Percentiles rank a stretch among this genome's conserved stretches.
Evolutionary conservation across 2,888 invertebrate genomes (phyloP).

Genomic region (Hypomecis punctinalis): DNA sequence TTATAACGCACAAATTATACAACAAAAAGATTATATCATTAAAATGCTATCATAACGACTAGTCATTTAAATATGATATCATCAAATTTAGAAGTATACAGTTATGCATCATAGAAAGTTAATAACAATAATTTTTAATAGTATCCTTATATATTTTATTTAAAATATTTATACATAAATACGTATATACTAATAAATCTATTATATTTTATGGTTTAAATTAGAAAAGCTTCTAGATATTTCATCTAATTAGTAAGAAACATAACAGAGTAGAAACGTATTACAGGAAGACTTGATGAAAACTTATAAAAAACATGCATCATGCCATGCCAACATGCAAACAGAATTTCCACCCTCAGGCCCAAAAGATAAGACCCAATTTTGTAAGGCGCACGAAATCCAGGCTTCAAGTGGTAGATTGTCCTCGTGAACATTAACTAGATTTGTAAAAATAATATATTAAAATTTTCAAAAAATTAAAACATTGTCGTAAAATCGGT

Average conservation of each 20-base stretch:
- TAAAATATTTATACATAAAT: conserved; percentile 3
- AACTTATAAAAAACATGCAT: conserved; percentile 7
- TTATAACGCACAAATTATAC: conserved; percentile 10
- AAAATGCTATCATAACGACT: background rate
- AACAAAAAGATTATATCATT: background rate
- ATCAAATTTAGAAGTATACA: background rate
- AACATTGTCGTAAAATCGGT: too few relatives aligned
- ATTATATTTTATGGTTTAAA: too few relatives aligned
- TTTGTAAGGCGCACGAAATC: conserved; percentile 35
- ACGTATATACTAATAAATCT: background rate
- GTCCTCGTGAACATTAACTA: conserved; percentile 28
- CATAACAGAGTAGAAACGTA: background rate
- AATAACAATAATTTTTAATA: background rate
- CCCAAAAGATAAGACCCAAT: conserved; percentile 15
- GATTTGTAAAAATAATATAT: too few relatives aligned
- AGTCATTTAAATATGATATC: background rate
- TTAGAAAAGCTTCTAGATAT: too few relatives aligned
- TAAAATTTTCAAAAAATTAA: too few relatives aligned
- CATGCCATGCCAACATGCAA: conserved; percentile 29
- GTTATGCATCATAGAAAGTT: background rate
- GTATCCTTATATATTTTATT: background rate
- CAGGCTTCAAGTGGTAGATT: conserved; percentile 36
- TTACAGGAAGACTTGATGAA: background rate
- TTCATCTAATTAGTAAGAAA: too few relatives aligned
- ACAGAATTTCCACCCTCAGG: conserved; percentile 4